Evolutionary conservation across 2,888 invertebrate genomes (phyloP).

Genomic region (Pimpla rufipes): DNA sequence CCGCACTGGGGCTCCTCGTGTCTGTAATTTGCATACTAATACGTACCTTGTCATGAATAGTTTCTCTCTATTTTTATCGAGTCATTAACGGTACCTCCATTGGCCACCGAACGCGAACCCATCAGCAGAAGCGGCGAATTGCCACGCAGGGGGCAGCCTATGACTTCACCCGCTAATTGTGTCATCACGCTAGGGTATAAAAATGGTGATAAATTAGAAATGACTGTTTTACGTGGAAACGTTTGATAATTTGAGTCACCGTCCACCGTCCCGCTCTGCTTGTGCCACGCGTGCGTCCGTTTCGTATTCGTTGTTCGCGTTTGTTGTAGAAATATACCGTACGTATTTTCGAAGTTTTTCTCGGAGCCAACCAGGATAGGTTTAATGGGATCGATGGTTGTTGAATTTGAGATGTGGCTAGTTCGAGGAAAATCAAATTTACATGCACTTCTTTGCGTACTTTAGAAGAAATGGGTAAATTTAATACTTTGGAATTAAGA

Average conservation of each 20-base stretch:
- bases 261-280: no score
- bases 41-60: constrained; percentile 46
- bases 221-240: constrained; percentile 17
- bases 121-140: not conserved
- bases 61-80: constrained; percentile 21
- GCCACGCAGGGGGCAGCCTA: not conserved
- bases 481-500: no score
- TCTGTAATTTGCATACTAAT: constrained; percentile 78
- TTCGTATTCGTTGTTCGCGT: no score
- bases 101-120: not conserved
- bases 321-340: no score
- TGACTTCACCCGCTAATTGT: not conserved
- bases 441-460: no score
- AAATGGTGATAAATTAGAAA: not conserved
- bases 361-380: no score
- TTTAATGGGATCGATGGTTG: no score
- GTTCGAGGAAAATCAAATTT: no score
- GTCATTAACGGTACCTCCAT: constrained; percentile 5
- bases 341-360: no score
- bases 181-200: not conserved
- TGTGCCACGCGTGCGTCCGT: no score
- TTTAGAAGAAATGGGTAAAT: no score
- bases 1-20: constrained; percentile 63
- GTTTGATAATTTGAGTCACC: constrained; percentile 9
- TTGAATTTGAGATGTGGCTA: no score